Percentiles rank a stretch among this genome's conserved stretches.
Conservation (phyloP, 2,888 invertebrate genomes). For the Myopa tessellatipennis region DNA sequence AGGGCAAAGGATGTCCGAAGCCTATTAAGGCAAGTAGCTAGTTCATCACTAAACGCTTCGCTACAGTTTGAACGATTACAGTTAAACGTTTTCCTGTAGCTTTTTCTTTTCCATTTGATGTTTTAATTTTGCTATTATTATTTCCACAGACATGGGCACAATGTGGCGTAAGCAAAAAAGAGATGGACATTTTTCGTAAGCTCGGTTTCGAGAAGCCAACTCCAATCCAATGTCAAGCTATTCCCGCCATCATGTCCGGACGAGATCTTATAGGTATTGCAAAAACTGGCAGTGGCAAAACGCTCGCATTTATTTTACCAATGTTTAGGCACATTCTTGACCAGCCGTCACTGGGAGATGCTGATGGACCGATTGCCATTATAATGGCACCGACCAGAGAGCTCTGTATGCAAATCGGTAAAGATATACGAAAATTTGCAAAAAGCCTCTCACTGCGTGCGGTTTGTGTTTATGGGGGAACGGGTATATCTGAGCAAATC, state of each 20-base stretch:
- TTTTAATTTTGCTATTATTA: constrained; percentile 9
- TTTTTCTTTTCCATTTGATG: neutral
- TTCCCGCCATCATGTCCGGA: constrained; percentile 96
- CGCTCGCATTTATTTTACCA: constrained; percentile 95
- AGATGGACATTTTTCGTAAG: constrained; percentile 91
- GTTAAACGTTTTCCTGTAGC: neutral
- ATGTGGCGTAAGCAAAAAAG: constrained; percentile 95
- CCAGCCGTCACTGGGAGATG: constrained; percentile 92
- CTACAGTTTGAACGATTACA: neutral
- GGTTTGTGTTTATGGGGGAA: constrained; percentile 98
- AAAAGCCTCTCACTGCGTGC: constrained; percentile 87
- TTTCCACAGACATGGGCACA: constrained; percentile 87
- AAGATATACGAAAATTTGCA: constrained; percentile 95
- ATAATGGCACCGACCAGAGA: constrained; percentile 99
- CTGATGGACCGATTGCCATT: constrained; percentile 95
- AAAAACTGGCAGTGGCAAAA: constrained; percentile 99
- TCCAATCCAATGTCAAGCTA: constrained; percentile 98
- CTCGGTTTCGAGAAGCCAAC: constrained; percentile 96
- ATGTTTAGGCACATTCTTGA: constrained; percentile 97
- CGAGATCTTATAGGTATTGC: constrained; percentile 98
- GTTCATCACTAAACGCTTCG: neutral
- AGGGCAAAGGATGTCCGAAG: constrained; percentile 96
- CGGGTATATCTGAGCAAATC: constrained; percentile 91
- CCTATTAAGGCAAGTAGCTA: constrained; percentile 76
- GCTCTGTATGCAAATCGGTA: constrained; percentile 97